Base-by-base conservation (phyloP, 2,113 vertebrate genomes). In the Heloderma charlesbogerti region DNA sequence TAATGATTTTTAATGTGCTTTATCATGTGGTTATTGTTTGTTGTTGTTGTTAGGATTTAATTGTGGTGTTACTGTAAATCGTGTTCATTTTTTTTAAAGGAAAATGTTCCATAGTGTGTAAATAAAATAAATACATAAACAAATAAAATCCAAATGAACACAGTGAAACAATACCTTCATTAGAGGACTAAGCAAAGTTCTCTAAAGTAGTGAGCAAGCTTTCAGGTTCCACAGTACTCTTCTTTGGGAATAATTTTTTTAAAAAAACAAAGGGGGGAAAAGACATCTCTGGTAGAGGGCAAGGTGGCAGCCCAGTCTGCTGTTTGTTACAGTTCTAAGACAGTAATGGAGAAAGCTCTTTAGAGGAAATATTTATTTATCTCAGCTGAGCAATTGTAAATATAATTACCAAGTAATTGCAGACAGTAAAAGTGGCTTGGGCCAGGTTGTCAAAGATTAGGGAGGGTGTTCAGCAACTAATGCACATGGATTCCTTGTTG, bases 371-470 rank as follows among this genome's bases (percentile, higher is more conserved):
- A 31, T 66, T 7, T 12, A 34, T 25, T 79, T 22, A 43, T 77
- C 83, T 54, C 83, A 91, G 63, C 51, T 74, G 87, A 77, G 48
- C 74, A 45, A 86, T 84, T 88, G 84, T 90, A 51, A 84, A 80
- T 88, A 88, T 82, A 92, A 91, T 57, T 89, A 89, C 25, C 79
- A 69, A 1, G 54, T 91, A 83, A 92, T 90, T 90, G 84, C 6
- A 27, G 85, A 60, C 1, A 18, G 25, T 82, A 20, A 63, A 25
- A 77, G 31, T 48, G 20, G 71, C 48, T 43, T 78, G 66, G 66
- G 66, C 86, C 74, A 84, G 34, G 10, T 7, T 20, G 6, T n/a
- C 69, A 18, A 78, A 81, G 86, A 72, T 66, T 75, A 86, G 80
- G 8, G 1, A 40, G n/a, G 40, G 40, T 3, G n/a, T 87, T 51